Base-by-base conservation (phyloP, 2,113 vertebrate genomes). In the Hirundichthys speculiger region DNA sequence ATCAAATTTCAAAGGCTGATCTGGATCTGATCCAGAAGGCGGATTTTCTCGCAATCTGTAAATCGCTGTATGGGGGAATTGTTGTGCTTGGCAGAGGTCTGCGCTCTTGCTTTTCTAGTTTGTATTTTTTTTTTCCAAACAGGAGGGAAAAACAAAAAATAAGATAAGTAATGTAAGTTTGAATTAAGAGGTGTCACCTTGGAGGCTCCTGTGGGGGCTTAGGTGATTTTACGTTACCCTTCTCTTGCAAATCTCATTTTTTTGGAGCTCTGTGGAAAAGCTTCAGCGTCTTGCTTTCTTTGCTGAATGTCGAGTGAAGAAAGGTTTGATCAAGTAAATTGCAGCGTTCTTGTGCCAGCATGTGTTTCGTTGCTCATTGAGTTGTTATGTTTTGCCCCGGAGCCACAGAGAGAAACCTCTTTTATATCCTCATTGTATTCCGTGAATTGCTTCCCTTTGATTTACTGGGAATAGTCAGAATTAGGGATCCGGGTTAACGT, bases 401-500 rank as follows among this genome's bases (percentile, higher is more conserved):
- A 59, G 63, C 58, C 21, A 56, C 12, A 12, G 30, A 54, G 20
- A 80, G 56, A 74, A 59, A 40, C 48, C 34, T 15, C 25, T 63
- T 42, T 52, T 30, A 53, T 57, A 69, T 67, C 70, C 30, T 34
- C 53, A 64, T 16, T 40, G 48, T 40, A 58, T 41, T 53, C 45
- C 2, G 39, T 73, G 71, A 83, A 79, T 72, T 22, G 67, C 43
- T 66, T 54, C 45, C 64, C 62, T 73, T 34, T 16, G 22, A 48
- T 68, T 77, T 69, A 71, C 16, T 62, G 45, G 15, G 56, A 65
- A 64, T 19, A 13, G 64, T 69, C 19, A 5, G 27, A 58, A 81
- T 69, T 62, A 63, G 60, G 69, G 57, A n/a, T 81, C 68, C 27
- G 20, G 57, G 45, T 73, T 22, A 45, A 20, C 19, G 21, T 47